Percentiles rank a stretch among this genome's conserved stretches.
Evolutionary conservation across 2,113 vertebrate genomes (phyloP).

Genomic region (Bufo bufo): DNA sequence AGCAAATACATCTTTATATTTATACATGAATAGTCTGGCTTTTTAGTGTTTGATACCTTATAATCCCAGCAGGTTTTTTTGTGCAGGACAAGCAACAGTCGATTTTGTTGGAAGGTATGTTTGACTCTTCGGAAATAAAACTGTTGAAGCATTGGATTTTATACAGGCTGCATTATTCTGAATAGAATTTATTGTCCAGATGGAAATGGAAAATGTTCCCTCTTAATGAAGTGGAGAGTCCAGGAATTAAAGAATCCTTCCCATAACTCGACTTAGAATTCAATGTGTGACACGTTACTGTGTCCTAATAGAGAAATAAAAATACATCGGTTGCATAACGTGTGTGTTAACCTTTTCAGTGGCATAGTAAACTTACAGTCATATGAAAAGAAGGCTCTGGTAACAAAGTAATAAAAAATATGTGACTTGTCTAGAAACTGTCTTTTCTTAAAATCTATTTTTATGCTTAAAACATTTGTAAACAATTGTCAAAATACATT

Average conservation of each 20-base stretch:
- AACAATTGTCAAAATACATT: not conserved
- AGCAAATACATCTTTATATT: not conserved
- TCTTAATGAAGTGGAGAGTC: conserved; percentile 54
- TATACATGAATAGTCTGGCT: not conserved
- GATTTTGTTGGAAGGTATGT: conserved; percentile 37
- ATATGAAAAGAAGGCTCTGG: not conserved
- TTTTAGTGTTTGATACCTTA: not conserved
- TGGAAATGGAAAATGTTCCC: conserved; percentile 55
- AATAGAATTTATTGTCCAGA: conserved; percentile 50
- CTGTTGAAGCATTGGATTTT: conserved; percentile 54
- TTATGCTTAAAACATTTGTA: not conserved
- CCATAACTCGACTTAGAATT: conserved; percentile 47
- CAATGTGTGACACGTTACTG: conserved; percentile 34
- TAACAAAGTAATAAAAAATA: not conserved
- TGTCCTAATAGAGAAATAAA: conserved; percentile 30
- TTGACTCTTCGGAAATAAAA: conserved; percentile 31
- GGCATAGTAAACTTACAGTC: not conserved
- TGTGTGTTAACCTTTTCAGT: conserved; percentile 19
- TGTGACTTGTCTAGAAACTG: not conserved
- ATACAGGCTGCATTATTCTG: conserved; percentile 49
- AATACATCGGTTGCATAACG: conserved; percentile 36
- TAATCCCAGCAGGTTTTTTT: not conserved
- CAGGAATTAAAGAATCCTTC: conserved; percentile 51
- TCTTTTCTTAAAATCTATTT: not conserved
- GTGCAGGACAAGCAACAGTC: not conserved